Evolutionary conservation across 2,113 vertebrate genomes (phyloP).

Genomic region (Colinus virginianus): DNA sequence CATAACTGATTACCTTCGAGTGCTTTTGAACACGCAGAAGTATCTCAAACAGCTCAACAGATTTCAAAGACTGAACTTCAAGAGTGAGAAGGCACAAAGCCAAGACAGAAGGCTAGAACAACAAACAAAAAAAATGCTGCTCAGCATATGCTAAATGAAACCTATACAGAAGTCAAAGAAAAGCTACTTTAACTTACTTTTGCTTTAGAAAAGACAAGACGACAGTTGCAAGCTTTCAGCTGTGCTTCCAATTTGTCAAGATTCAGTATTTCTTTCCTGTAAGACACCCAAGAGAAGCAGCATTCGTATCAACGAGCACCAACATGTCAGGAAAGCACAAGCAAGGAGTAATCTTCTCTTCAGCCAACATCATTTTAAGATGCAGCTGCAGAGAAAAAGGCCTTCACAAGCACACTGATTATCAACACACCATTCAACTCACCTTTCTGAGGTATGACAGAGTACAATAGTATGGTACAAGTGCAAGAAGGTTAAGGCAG

Average conservation of each 20-base stretch:
- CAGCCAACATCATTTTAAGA: not conserved
- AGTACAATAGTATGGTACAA: constrained; percentile 90
- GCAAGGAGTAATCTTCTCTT: not conserved
- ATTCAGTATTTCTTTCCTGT: constrained; percentile 89
- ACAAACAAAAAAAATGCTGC: not conserved
- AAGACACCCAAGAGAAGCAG: constrained; percentile 32
- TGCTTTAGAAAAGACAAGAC: constrained; percentile 94
- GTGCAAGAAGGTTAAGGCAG: constrained; percentile 98
- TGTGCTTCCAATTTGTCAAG: constrained; percentile 96
- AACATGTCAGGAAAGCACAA: accelerated
- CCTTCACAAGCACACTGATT: not conserved
- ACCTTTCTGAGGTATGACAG: constrained; percentile 90
- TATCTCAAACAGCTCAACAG: constrained; percentile 89
- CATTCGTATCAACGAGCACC: not conserved
- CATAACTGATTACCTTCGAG: constrained; percentile 82
- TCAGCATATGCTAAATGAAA: not conserved
- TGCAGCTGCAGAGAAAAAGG: not conserved
- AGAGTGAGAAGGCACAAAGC: constrained; percentile 93
- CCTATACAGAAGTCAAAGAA: not conserved
- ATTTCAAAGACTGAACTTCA: constrained; percentile 89
- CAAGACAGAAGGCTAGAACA: constrained; percentile 90
- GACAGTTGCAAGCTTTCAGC: constrained; percentile 95
- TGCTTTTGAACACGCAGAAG: constrained; percentile 90
- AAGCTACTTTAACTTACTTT: constrained; percentile 84
- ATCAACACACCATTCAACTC: not conserved